These are phyloP conservation scores for Ashinkailepas kermadecensis DNA, from an alignment of 2,888 invertebrate species.

Conservation along the genomic window DNA sequence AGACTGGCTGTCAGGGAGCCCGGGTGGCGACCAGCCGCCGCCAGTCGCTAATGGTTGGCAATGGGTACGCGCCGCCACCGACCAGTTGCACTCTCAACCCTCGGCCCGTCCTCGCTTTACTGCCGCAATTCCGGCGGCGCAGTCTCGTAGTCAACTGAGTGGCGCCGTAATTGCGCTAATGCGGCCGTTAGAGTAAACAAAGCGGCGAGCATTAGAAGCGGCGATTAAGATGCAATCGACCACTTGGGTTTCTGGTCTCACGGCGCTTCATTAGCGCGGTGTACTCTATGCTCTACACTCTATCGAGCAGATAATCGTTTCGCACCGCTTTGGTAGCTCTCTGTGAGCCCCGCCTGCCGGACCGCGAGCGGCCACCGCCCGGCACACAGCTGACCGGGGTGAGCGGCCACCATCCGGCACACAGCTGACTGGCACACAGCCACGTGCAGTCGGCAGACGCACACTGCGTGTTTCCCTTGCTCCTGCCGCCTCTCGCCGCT, in stretches of 20 bases:
- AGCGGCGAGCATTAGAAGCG: background rate
- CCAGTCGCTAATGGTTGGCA: background rate
- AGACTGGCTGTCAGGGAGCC: background rate
- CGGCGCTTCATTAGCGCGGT: background rate
- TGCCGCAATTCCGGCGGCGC: background rate
- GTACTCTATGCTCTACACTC: background rate
- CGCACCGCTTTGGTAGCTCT: background rate
- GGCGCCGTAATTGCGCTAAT: background rate
- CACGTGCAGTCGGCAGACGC: background rate
- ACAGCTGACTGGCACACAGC: background rate
- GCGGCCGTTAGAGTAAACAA: constrained; percentile 2
- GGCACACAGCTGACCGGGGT: background rate
- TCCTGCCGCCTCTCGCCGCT: background rate
- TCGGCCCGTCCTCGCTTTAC: background rate
- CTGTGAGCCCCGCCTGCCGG: background rate
- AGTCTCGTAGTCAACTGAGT: background rate
- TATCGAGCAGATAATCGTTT: background rate
- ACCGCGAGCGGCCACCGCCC: background rate
- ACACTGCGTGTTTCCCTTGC: background rate
- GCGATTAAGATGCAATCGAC: constrained; percentile 13
- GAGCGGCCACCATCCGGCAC: background rate
- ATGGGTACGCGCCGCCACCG: no score
- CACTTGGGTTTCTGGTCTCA: background rate
- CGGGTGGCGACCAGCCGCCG: background rate
- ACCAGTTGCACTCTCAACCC: background rate